Evolutionary conservation across 2,888 invertebrate species (phyloP).

Genomic region (Athetis lepigone): DNA sequence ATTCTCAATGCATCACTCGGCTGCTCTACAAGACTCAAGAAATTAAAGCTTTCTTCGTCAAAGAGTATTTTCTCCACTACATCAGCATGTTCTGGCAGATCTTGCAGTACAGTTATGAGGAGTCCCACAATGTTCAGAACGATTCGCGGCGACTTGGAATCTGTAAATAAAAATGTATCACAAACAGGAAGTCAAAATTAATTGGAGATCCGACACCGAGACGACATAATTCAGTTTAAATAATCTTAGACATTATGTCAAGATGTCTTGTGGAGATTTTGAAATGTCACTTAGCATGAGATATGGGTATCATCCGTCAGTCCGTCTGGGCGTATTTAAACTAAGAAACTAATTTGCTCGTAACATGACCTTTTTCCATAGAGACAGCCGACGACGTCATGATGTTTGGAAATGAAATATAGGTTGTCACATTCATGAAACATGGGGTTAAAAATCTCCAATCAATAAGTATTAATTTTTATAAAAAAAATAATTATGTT

Average conservation of each 20-base stretch:
- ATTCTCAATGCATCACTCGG: conserved; percentile 90
- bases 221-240: conserved; percentile 48
- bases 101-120: conserved; percentile 93
- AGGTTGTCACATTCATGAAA: conserved; percentile 4
- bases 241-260: conserved; percentile 42
- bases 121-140: conserved; percentile 93
- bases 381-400: conserved; percentile 31
- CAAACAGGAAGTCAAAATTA: conserved; percentile 41
- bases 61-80: conserved; percentile 94
- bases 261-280: conserved; percentile 44
- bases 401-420: conserved; percentile 18
- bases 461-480: background rate
- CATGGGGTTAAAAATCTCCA: background rate
- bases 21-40: conserved; percentile 90
- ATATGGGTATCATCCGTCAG: conserved; percentile 37
- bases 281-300: conserved; percentile 43
- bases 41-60: conserved; percentile 86
- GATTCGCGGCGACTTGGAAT: conserved; percentile 90
- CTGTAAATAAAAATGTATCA: conserved; percentile 74
- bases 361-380: conserved; percentile 37
- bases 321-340: conserved; percentile 15
- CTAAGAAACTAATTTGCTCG: conserved; percentile 43
- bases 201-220: conserved; percentile 40
- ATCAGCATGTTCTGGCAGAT: conserved; percentile 94
- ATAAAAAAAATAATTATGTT: background rate